Percentiles rank a stretch among this genome's conserved stretches.
Conservation (phyloP, 2,113 vertebrate genomes). For the Catharus minimus region DNA sequence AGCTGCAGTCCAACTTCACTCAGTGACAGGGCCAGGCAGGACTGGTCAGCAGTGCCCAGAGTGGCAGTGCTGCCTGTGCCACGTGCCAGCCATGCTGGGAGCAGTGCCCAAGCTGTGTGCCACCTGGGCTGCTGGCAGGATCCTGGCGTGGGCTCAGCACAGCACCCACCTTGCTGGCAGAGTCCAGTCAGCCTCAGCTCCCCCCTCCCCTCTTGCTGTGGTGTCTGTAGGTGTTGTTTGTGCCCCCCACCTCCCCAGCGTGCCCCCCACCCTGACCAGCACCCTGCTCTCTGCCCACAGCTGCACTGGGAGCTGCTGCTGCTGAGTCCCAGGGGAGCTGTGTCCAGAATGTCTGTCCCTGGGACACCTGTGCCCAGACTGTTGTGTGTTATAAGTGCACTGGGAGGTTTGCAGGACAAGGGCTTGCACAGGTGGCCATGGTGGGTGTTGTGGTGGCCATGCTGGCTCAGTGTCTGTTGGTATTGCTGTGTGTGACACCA, state of each 20-base stretch:
- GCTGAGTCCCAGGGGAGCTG: background rate
- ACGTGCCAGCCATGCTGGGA: background rate
- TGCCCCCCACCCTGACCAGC: background rate
- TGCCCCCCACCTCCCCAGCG: background rate
- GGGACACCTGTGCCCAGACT: background rate
- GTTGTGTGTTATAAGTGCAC: background rate
- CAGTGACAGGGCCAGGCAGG: constrained; percentile 57
- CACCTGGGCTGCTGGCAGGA: background rate
- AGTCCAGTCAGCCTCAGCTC: accelerated
- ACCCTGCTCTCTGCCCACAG: background rate
- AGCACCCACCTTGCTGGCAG: background rate
- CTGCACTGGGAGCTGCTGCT: background rate
- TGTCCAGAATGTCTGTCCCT: background rate
- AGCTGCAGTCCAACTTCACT: constrained; percentile 89
- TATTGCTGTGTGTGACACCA: background rate
- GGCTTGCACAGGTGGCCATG: background rate
- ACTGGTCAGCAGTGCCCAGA: background rate
- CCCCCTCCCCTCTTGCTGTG: background rate
- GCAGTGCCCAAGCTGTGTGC: background rate
- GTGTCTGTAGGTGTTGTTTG: background rate
- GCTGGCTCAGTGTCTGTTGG: background rate
- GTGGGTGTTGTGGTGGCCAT: accelerated
- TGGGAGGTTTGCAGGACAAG: background rate
- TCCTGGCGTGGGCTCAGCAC: accelerated
- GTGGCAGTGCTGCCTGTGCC: background rate